Conservation (phyloP, 37 sponge, comb jelly and placozoan genomes). For the Chondrosia reniformis region DNA sequence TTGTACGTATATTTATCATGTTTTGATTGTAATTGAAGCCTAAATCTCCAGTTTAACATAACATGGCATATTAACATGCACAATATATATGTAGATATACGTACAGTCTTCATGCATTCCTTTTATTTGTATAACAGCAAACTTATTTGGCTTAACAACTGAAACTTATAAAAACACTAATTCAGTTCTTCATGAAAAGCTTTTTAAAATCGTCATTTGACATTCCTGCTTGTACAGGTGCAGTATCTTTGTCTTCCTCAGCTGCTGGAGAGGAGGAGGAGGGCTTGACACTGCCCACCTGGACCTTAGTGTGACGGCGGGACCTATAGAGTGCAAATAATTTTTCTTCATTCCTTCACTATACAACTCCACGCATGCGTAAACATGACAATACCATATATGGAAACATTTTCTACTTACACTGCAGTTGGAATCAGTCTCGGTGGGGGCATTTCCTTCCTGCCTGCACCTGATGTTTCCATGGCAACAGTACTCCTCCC, state of each 20-base stretch:
- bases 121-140: no score
- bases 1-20: no score
- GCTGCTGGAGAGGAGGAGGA: not conserved
- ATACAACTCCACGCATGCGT: not conserved
- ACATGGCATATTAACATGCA: no score
- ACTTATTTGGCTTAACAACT: no score
- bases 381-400: not conserved
- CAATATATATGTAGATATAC: no score
- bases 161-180: no score
- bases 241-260: not conserved
- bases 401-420: not conserved
- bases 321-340: not conserved
- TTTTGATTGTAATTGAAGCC: no score
- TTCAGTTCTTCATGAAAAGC: slow-evolving; percentile 18
- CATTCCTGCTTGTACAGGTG: not conserved
- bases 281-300: not conserved
- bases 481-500: not conserved
- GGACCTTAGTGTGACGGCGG: not conserved
- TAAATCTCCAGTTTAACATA: no score
- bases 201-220: slow-evolving; percentile 71
- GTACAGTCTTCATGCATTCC: no score
- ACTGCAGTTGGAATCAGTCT: not conserved
- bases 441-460: not conserved
- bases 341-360: not conserved
- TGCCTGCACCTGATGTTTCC: slow-evolving; percentile 8